A percentile compares a stretch with the other conserved stretches of the same genome.
These are phyloP conservation scores for Drosophila rhopaloa DNA, from an alignment of 1,140 invertebrate genomes.

Conservation along the genomic window DNA sequence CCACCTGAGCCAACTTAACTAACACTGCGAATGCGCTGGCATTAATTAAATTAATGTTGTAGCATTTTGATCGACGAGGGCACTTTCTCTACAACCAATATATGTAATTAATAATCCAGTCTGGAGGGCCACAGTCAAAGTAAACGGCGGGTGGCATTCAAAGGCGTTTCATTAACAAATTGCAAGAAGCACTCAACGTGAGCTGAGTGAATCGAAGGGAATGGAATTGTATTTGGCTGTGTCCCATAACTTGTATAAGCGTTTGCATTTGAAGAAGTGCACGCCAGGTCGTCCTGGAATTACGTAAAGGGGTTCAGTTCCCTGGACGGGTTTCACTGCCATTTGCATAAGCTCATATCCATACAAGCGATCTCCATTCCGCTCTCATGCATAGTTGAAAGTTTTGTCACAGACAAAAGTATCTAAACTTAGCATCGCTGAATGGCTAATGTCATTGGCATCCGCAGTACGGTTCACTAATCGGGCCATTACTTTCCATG, in stretches of 20 bases:
- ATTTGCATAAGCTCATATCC: constrained; percentile 45
- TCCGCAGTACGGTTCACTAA: constrained; percentile 39
- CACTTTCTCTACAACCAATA: constrained; percentile 23
- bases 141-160: background rate
- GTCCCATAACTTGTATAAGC: constrained; percentile 50
- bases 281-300: constrained; percentile 33
- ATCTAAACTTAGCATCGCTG: constrained; percentile 42
- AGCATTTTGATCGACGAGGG: constrained; percentile 39
- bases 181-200: constrained; percentile 29
- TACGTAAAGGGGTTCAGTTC: constrained; percentile 28
- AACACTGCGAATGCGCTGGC: constrained; percentile 9
- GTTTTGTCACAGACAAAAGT: constrained; percentile 52
- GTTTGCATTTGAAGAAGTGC: constrained; percentile 37
- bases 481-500: constrained; percentile 27
- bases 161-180: constrained; percentile 51
- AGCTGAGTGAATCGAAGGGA: constrained; percentile 25
- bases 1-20: constrained; percentile 27
- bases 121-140: background rate
- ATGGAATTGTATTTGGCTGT: constrained; percentile 28
- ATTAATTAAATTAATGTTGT: constrained; percentile 46
- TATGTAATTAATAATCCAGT: constrained; percentile 45
- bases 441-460: constrained; percentile 44
- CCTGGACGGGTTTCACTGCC: constrained; percentile 4
- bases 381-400: constrained; percentile 6
- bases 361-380: constrained; percentile 3